These are phyloP conservation scores for Papilio dardanus DNA, from an alignment of 1,140 invertebrate species.

Conservation along the genomic window DNA sequence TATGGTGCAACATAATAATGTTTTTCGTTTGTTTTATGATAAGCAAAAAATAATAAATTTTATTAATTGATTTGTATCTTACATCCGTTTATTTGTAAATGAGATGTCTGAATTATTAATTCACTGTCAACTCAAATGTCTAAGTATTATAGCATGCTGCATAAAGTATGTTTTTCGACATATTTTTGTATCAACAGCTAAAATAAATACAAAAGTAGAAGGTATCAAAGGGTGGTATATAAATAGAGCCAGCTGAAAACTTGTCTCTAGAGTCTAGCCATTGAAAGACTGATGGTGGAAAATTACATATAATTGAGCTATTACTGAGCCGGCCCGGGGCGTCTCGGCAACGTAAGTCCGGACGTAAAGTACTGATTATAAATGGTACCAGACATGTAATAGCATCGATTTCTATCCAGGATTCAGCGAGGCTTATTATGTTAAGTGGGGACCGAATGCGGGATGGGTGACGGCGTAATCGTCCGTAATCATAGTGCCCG, in stretches of 20 bases:
- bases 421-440: constrained; percentile 77
- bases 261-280: constrained; percentile 58
- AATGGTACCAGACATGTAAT: constrained; percentile 78
- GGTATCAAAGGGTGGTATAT: neutral
- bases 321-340: constrained; percentile 70
- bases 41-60: too few species aligned
- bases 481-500: constrained; percentile 68
- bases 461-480: constrained; percentile 75
- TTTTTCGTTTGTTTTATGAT: too few species aligned
- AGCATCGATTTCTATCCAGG: constrained; percentile 76
- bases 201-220: neutral
- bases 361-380: constrained; percentile 75
- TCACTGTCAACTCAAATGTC: too few species aligned
- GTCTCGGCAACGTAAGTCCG: constrained; percentile 55
- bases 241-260: neutral
- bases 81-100: too few species aligned
- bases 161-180: neutral
- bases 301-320: constrained; percentile 80
- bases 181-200: neutral
- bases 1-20: neutral
- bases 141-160: too few species aligned
- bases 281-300: constrained; percentile 76
- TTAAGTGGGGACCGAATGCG: constrained; percentile 75
- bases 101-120: too few species aligned
- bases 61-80: neutral